A percentile compares a stretch with the other conserved stretches of the same genome.
These are phyloP conservation scores for Cephalopachus bancanus DNA, from an alignment of 2,797 vertebrate genomes.

Conservation along the genomic window DNA sequence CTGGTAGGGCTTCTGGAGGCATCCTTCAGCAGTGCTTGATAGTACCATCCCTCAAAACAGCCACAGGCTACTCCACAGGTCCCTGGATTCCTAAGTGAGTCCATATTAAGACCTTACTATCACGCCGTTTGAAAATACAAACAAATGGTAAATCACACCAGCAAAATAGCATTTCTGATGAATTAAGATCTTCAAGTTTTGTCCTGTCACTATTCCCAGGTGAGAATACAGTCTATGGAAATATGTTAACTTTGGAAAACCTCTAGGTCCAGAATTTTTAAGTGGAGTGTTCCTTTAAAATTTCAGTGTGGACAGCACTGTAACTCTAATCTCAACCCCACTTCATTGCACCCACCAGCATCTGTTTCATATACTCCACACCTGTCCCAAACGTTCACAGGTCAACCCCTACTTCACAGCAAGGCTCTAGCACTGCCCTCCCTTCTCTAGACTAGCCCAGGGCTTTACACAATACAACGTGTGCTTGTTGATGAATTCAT, in stretches of 20 bases:
- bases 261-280: neutral
- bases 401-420: neutral
- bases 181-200: conserved; percentile 51
- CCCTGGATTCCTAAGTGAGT: conserved; percentile 50
- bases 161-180: conserved; percentile 52
- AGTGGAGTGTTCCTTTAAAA: neutral
- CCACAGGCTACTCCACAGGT: neutral
- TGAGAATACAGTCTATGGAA: neutral
- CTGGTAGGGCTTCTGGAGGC: neutral
- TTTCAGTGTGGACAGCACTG: neutral
- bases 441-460: neutral
- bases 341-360: neutral
- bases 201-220: neutral
- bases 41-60: conserved; percentile 10
- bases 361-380: neutral
- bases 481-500: neutral
- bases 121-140: conserved; percentile 50
- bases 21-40: neutral
- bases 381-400: neutral
- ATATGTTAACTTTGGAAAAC: neutral
- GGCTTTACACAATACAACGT: neutral
- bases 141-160: conserved; percentile 42
- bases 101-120: conserved; percentile 6
- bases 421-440: neutral
- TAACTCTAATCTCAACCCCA: neutral